These are phyloP conservation scores for Drosophila lacteicornis DNA, from an alignment of 1,140 invertebrate genomes.

Conservation along the genomic window DNA sequence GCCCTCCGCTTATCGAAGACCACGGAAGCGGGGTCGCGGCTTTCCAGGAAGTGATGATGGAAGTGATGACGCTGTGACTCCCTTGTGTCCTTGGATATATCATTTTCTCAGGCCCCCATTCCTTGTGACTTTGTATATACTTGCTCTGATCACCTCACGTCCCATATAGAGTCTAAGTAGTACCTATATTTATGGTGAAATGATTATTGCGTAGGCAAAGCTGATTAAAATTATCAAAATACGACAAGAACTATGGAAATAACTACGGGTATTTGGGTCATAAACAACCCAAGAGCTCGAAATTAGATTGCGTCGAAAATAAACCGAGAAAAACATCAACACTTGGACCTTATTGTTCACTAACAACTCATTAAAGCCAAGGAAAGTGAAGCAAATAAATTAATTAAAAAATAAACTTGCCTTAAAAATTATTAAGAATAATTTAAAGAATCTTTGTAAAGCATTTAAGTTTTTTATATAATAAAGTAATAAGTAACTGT, in stretches of 20 bases:
- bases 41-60: neutral
- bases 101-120: no score
- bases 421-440: no score
- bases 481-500: no score
- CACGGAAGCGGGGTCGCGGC: neutral
- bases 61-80: neutral
- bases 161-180: neutral
- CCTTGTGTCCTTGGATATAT: neutral
- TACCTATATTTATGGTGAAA: neutral
- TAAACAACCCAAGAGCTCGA: neutral
- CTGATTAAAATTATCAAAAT: slow-evolving; percentile 19
- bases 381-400: neutral
- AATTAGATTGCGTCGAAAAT: slow-evolving; percentile 7
- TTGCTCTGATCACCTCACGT: no score
- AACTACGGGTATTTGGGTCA: slow-evolving; percentile 8
- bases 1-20: slow-evolving; percentile 15
- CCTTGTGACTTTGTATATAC: no score
- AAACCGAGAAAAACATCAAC: neutral
- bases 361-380: neutral
- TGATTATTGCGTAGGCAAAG: slow-evolving; percentile 11
- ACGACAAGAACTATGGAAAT: neutral
- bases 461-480: neutral
- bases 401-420: neutral
- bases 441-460: neutral
- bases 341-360: neutral